Evolutionary conservation across 2,888 invertebrate species (phyloP), one percentile per base, ranked within the genome.

Genomic region (Proisotoma minuta): DNA sequence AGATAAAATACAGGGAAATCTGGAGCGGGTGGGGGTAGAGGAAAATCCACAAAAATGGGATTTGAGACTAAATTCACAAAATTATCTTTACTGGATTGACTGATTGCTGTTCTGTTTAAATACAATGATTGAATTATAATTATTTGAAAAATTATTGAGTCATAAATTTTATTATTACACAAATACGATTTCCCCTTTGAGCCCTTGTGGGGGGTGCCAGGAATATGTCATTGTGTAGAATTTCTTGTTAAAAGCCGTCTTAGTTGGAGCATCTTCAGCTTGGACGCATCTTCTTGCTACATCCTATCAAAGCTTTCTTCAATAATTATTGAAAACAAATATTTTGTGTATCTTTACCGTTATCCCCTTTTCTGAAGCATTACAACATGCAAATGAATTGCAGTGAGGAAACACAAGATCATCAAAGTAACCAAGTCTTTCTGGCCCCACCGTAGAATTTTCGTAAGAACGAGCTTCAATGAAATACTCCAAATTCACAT

Each of bases 381-480:
- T 28, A 27, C 52, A 52, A 52, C 52, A 52, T 5, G 52, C 52
- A 18, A 27, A 52, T 10, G 52, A 52, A 28, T 28, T 52, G 52
- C 52, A 52, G 4, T 52, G 4, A 5, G 4, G 4, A 27, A 28
- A 52, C 12, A 8, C 5, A 5, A 18, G 4, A 18, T 52, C 52
- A 5, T 26, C 29, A 27, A 52, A 52, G 18, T 24, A 28, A n/a
- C 52, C 52, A 2, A 52, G 15, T 15, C 15, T 34, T 34, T 34
- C 8, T 10, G 34, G 34, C 8, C 34, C 34, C 8, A 10, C 8
- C 8, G 34, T 34, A 10, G 8, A 8, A 34, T 34, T 34, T 34
- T 15, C 34, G 34, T 8, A 10, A 15, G 34, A 15, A 34, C 34
- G 34, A 34, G 15, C 34, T 47, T 47, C 15, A 47, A 47, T 18